Evolutionary conservation across 2,888 invertebrate species (phyloP), one percentile per base, ranked within the genome.

Genomic region (Calameuta filiformis): DNA sequence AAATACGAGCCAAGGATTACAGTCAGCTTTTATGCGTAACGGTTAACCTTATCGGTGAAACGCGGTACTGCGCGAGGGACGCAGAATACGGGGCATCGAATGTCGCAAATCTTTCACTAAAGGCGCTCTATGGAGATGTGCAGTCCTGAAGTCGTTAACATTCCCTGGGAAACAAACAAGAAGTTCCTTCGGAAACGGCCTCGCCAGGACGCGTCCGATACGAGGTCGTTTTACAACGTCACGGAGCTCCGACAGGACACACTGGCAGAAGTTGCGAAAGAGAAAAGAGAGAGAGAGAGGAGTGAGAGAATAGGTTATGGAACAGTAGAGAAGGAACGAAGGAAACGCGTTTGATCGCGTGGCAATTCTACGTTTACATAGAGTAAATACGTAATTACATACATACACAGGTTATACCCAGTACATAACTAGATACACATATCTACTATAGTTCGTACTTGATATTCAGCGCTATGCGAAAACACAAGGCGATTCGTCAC

Each of bases 361-460:
- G 40, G 56, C 56, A 31, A 75, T 75, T 75, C 75, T 75, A 40
- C 31, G 30, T 75, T 9, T 56, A 40, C 56, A 40, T 56, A 56
- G 15, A 56, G 4, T 23, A 56, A 56, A 56, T 56, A 56, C 9
- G 9, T 56, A 23, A 9, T 15, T 9, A 56, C 0, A 23, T 23
- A 56, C 2, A 56, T 56, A 15, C 1, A 56, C 23, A 56, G 23
- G 2, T 23, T 9, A 56, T 56, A 23, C 23, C 23, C 23, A 2
- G 56, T 23, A 9, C 56, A 23, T 56, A 56, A 56, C 56, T 56
- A 9, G 9, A 56, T 9, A 23, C 56, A 23, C 9, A 9, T 56
- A 56, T 56, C 9, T 56, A 56, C 56, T 56, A 23, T 23, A 9
- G 56, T 23, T 9, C 1, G 23, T 23, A 23, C 56, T 56, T 56